Evolutionary conservation across 2,113 vertebrate species (phyloP), one percentile per base, ranked within the genome.

Genomic region (Platanista minor): DNA sequence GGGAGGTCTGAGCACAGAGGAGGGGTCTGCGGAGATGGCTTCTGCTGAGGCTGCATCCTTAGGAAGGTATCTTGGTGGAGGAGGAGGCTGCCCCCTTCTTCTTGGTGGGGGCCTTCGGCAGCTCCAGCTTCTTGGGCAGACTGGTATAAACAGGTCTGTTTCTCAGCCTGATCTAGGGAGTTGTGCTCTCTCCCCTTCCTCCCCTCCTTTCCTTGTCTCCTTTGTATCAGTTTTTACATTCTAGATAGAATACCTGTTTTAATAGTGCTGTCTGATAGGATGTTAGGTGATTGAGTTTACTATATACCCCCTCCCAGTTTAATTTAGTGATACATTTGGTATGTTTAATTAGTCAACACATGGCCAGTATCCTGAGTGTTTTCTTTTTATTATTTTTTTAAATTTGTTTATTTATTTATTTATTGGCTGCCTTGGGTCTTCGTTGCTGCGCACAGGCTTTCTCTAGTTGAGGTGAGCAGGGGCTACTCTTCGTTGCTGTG

Each of bases 81-180:
- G 59, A 27, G 33, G 89, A 1, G 1, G 64, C 64, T 2, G 21
- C 33, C 52, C 69, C 83, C 46, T 96, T 96, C 69, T 97, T 97
- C 81, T 97, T 97, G 78, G 82, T 54, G 0, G 97, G 71, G 2
- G 78, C 29, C 85, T 97, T 98, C 20, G 98, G 92, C 69, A 99
- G 95, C 0, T 97, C 97, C 92, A 99, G 98, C 4, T 98, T 98
- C 98, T 99, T 99, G 92, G 99, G 99, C 52, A 99, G 98, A 74
- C 96, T 98, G 71, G 82, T 86, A 96, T 77, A 33, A 77, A 33
- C 11, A 1, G 3, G 2, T 39, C 27, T 90, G 33, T 64, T 81
- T 81, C 36, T 66, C 46, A 86, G 54, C 64, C 74, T 5, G n/a
- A 8, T n/a, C 31, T 29, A 6, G 78, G 7, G 15, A 31, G 9